phyloP scores from a whole-genome alignment of 1,140 invertebrate genomes.

The Alviniconcha marisindica region DNA sequence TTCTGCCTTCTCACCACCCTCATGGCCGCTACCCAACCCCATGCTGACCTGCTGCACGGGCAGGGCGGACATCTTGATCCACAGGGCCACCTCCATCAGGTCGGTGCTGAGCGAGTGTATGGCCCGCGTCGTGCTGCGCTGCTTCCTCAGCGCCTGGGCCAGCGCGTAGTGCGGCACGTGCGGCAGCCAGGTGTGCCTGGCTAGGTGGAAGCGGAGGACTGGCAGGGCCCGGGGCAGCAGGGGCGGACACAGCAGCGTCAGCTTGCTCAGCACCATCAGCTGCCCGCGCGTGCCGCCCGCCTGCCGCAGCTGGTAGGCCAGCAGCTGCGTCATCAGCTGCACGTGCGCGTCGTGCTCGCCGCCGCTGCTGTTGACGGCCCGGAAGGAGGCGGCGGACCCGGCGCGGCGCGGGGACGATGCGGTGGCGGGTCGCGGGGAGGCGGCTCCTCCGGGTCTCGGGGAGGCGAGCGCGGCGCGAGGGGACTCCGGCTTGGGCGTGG shows the following conservation, averaged over 20 bases:
- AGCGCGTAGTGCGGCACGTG: not conserved
- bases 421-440: not conserved
- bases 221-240: not conserved
- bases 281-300: not conserved
- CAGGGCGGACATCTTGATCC: not conserved
- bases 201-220: not conserved
- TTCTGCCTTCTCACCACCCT: too few species aligned
- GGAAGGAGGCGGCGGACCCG: not conserved
- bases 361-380: not conserved
- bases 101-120: not conserved
- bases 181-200: conserved; percentile 8
- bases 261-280: conserved; percentile 20
- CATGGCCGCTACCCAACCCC: too few species aligned
- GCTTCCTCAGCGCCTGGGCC: not conserved
- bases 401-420: not conserved
- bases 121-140: not conserved
- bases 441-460: too few species aligned
- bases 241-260: conserved; percentile 12
- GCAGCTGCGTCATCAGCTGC: conserved; percentile 14
- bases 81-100: conserved; percentile 13
- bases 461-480: too few species aligned
- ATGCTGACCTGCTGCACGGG: not conserved
- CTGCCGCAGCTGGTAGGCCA: not conserved
- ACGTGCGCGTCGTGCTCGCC: not conserved
- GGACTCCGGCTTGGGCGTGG: too few species aligned